phyloP scores from a whole-genome alignment of 2,888 invertebrate species.

The Chesias legatella region DNA sequence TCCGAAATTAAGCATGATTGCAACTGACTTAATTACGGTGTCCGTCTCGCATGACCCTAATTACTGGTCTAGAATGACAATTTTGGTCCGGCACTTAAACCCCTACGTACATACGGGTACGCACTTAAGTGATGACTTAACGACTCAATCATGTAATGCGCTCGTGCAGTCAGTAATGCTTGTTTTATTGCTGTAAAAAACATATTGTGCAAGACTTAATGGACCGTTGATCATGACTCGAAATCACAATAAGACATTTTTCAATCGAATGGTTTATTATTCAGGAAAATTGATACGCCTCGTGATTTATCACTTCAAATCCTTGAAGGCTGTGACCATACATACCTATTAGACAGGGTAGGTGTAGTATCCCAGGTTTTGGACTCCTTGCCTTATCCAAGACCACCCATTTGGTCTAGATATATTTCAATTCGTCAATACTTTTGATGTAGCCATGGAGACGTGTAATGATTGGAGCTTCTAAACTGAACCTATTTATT shows the following conservation, averaged over 20 bases:
- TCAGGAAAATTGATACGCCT: not conserved
- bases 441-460: too few species aligned
- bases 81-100: constrained; percentile 20
- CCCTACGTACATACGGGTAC: constrained; percentile 12
- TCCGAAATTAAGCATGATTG: not conserved
- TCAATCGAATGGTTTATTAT: constrained; percentile 7
- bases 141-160: constrained; percentile 49
- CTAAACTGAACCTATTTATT: too few species aligned
- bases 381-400: too few species aligned
- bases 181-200: constrained; percentile 44
- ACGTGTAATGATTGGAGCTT: too few species aligned
- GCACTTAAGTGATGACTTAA: constrained; percentile 42
- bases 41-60: constrained; percentile 7
- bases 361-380: too few species aligned
- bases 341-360: too few species aligned
- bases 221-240: constrained; percentile 15
- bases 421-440: too few species aligned
- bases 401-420: too few species aligned
- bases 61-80: constrained; percentile 36
- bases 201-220: constrained; percentile 35
- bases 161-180: constrained; percentile 35
- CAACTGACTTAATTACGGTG: constrained; percentile 1
- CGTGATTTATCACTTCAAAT: too few species aligned
- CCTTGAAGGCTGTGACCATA: too few species aligned
- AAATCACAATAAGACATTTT: constrained; percentile 3